Evolutionary conservation across 2,888 invertebrate species (phyloP).

Genomic region (Brenthis daphne): DNA sequence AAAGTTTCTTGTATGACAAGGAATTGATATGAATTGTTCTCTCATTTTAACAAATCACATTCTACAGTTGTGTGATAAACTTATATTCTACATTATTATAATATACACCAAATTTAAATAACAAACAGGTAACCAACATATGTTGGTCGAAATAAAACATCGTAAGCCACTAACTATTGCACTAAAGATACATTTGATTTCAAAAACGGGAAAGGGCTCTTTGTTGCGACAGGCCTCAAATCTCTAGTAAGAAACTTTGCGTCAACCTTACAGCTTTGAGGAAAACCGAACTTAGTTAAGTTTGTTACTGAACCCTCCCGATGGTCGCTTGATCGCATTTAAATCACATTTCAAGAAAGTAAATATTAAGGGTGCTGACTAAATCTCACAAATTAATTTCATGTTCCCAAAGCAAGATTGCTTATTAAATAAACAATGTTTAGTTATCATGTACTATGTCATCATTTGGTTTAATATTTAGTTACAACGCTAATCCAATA

Average conservation of each 20-base stretch:
- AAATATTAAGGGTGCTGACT: slow-evolving; percentile 21
- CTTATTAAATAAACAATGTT: neutral
- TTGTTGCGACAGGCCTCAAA: slow-evolving; percentile 51
- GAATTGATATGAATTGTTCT: neutral
- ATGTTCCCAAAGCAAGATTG: neutral
- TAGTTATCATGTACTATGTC: neutral
- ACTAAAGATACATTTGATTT: slow-evolving; percentile 36
- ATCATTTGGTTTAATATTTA: neutral
- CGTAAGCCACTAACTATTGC: slow-evolving; percentile 15
- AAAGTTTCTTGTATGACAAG: neutral
- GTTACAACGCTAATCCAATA: neutral
- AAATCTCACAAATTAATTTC: slow-evolving; percentile 5
- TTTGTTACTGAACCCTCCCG: slow-evolving; percentile 40
- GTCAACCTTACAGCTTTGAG: slow-evolving; percentile 51
- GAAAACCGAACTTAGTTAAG: slow-evolving; percentile 50
- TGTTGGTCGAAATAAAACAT: slow-evolving; percentile 13
- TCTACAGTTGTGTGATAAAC: neutral
- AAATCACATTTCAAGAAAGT: slow-evolving; percentile 39
- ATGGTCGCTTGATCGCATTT: slow-evolving; percentile 41
- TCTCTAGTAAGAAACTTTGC: slow-evolving; percentile 51
- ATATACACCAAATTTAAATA: too few relatives aligned
- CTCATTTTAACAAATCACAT: neutral
- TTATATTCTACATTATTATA: neutral
- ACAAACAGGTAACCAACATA: neutral
- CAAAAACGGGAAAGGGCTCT: slow-evolving; percentile 44